Evolutionary conservation across 2,113 vertebrate genomes (phyloP).

Genomic region (Hepsetus odoe): DNA sequence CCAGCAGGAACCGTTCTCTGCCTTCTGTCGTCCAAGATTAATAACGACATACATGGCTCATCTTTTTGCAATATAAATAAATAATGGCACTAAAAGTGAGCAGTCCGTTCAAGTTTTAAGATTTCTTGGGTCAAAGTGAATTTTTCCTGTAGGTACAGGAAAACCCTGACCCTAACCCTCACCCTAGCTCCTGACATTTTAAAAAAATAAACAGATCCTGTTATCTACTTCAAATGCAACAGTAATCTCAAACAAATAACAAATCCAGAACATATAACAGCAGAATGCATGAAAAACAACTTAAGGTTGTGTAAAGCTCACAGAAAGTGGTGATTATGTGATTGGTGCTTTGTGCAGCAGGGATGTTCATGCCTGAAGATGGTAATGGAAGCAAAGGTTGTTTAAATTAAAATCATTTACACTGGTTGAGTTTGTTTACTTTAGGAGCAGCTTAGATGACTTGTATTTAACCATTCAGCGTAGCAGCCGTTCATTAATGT

Average conservation of each 20-base stretch:
- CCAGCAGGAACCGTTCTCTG: not conserved
- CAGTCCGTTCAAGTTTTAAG: too few relatives aligned
- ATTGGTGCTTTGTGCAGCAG: not conserved
- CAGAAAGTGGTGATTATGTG: not conserved
- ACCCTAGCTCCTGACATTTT: too few relatives aligned
- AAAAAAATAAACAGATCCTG: not conserved
- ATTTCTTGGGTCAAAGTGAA: not conserved
- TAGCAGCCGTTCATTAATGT: constrained; percentile 2
- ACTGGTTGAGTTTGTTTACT: not conserved
- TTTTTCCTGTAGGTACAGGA: not conserved
- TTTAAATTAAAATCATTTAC: not conserved
- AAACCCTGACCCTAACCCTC: too few relatives aligned
- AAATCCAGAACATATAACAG: not conserved
- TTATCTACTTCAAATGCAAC: not conserved
- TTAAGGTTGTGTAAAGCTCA: not conserved
- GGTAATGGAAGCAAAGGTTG: not conserved
- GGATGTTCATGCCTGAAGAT: not conserved
- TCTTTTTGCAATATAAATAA: too few relatives aligned
- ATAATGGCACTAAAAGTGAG: too few relatives aligned
- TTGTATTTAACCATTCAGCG: not conserved
- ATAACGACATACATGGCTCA: not conserved
- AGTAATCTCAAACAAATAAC: not conserved
- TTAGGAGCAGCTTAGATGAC: not conserved
- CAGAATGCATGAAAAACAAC: not conserved
- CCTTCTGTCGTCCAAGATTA: not conserved